Evolutionary conservation across 2,888 invertebrate species (phyloP), one percentile per base, ranked within the genome.

Genomic region (Eulithis prunata): DNA sequence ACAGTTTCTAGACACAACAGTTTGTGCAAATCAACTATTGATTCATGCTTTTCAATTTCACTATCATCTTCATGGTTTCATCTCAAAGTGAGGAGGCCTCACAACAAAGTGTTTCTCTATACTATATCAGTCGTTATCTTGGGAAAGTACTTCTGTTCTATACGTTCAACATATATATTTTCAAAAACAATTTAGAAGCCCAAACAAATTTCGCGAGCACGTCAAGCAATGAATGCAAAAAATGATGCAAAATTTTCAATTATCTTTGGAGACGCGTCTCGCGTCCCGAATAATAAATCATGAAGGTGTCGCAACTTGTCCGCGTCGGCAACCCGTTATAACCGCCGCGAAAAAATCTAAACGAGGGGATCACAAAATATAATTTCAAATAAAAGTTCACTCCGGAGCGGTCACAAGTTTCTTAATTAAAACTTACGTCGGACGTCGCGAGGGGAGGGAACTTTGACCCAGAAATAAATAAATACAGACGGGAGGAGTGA

Each of bases 381-480:
- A 91, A 91, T 92, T 91, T 90, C 84, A 91, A 92, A 91, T 91
- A 91, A 91, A 92, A 92, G 88, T 92, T 89, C 80, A 88, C 87
- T 84, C 82, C 79, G 82, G 84, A 83, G 86, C 90, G 88, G 91
- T 90, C 91, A 88, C 92, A 93, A 93, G 93, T 93, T 93, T 93
- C 92, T 93, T 93, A 93, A 93, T 93, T 93, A 93, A 93, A 93
- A 93, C 93, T 93, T 93, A 92, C 84, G 89, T 90, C 83, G 85
- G 88, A 85, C 86, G 87, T 86, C 83, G 87, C 85, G 81, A 87
- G 86, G 87, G 90, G 87, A 82, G 85, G 80, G 82, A 85, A 85
- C 88, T 90, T 82, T 92, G 91, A 91, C 91, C 91, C 89, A 92
- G 88, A 91, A 91, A 91, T 91, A 91, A 90, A 91, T 91, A 92